phyloP scores from a whole-genome alignment of 30 jellyfish, hydroid and myxozoan genomes.

The Hydractinia echinata region DNA sequence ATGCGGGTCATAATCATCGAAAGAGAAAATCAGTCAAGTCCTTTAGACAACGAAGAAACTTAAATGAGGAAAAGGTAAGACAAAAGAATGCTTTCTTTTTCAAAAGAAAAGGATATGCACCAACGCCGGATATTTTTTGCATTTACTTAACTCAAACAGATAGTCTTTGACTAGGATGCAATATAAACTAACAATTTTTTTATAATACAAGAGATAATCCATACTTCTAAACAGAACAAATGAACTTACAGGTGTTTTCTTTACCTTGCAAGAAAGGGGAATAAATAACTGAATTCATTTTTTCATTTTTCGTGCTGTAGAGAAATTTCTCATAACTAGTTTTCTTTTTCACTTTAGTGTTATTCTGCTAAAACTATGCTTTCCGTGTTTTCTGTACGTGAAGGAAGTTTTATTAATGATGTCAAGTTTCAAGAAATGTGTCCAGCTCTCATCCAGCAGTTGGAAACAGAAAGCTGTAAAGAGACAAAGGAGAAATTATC shows the following conservation, averaged over 20 bases:
- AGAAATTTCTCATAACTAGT: neutral
- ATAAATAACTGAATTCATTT: neutral
- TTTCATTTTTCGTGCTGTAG: too few relatives aligned
- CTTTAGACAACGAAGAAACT: neutral
- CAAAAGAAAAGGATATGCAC: neutral
- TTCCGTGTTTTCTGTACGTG: constrained; percentile 33
- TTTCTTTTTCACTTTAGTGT: constrained; percentile 36
- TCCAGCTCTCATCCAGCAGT: constrained; percentile 60
- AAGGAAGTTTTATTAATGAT: constrained; percentile 32
- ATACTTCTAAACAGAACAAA: neutral
- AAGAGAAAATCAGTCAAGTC: constrained; percentile 32
- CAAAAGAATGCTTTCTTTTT: neutral
- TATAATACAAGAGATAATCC: neutral
- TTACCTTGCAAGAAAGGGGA: too few relatives aligned
- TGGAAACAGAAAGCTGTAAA: constrained; percentile 62
- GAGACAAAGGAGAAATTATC: neutral
- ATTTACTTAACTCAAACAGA: neutral
- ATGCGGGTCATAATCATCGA: constrained; percentile 50
- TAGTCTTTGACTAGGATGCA: neutral
- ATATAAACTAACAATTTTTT: neutral
- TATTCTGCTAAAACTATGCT: constrained; percentile 58
- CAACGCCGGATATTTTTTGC: neutral
- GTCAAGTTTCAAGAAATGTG: constrained; percentile 47
- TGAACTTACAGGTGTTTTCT: neutral
- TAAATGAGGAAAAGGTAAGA: neutral